Conservation (phyloP, 2,797 vertebrate genomes). For the Lophotriccus pileatus region DNA sequence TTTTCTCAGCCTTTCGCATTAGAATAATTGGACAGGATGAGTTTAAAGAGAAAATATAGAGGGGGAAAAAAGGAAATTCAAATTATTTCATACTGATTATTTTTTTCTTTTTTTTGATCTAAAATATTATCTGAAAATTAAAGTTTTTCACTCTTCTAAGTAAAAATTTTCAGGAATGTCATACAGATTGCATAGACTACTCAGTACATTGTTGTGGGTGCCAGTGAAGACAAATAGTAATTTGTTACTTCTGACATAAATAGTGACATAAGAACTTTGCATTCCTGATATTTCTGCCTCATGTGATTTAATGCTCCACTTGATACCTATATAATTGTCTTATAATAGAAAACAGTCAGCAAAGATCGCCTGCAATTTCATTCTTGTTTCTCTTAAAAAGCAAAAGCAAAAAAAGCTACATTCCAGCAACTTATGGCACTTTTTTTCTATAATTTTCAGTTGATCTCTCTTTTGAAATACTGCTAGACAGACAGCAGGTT, state of each 20-base stretch:
- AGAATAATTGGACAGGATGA: neutral
- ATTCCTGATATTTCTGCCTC: neutral
- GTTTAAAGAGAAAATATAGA: neutral
- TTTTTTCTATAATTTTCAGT: conserved; percentile 18
- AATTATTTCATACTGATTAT: neutral
- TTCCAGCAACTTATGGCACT: neutral
- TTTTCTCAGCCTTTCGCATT: neutral
- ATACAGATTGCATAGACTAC: neutral
- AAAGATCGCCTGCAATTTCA: neutral
- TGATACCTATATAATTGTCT: neutral
- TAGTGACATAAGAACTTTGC: neutral
- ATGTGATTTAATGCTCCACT: neutral
- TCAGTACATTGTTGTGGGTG: neutral
- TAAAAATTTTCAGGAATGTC: neutral
- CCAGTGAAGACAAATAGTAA: neutral
- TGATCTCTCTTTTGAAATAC: conserved; percentile 42
- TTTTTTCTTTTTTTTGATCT: neutral
- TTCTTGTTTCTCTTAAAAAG: neutral
- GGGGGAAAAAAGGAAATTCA: neutral
- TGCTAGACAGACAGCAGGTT: conserved; percentile 10
- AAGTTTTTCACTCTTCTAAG: neutral
- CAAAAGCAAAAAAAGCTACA: neutral
- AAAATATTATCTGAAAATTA: neutral
- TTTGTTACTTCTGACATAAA: neutral
- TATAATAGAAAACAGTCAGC: neutral